These are phyloP conservation scores for Cheirogaleus major DNA, from an alignment of 2,797 vertebrate species.

Conservation along the genomic window DNA sequence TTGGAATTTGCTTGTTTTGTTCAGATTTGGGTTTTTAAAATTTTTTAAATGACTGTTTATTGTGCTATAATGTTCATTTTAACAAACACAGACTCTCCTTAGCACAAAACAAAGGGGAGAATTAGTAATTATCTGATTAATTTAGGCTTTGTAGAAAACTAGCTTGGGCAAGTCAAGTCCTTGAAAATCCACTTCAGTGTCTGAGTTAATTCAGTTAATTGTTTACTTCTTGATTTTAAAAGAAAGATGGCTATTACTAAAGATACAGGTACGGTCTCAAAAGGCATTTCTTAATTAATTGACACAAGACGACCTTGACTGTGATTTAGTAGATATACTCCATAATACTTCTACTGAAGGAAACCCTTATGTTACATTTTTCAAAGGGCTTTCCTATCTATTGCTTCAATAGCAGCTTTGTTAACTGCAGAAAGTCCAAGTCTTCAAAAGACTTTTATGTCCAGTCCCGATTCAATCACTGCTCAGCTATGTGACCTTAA, in stretches of 20 bases:
- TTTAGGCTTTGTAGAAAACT: conserved; percentile 67
- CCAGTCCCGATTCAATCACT: conserved; percentile 49
- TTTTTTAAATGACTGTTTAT: conserved; percentile 50
- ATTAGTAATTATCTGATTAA: conserved; percentile 77
- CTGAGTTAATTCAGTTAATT: conserved; percentile 74
- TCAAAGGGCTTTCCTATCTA: conserved; percentile 57
- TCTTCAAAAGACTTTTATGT: conserved; percentile 71
- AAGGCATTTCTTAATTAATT: conserved; percentile 43
- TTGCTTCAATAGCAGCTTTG: conserved; percentile 73
- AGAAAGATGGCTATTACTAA: background rate
- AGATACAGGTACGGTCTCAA: conserved; percentile 11
- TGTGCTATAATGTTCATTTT: conserved; percentile 53
- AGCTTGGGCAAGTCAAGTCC: conserved; percentile 68
- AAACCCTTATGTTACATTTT: conserved; percentile 7
- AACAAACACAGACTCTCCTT: conserved; percentile 43
- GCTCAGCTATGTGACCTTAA: conserved; percentile 60
- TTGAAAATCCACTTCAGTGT: conserved; percentile 70
- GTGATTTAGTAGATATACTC: background rate
- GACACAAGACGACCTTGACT: background rate
- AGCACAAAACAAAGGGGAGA: conserved; percentile 70
- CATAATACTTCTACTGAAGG: background rate
- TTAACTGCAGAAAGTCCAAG: conserved; percentile 31
- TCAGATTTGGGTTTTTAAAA: background rate
- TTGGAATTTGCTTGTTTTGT: background rate
- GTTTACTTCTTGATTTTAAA: conserved; percentile 64